Conservation (phyloP, 1,140 invertebrate species). For the Camponotus vicinus region DNA sequence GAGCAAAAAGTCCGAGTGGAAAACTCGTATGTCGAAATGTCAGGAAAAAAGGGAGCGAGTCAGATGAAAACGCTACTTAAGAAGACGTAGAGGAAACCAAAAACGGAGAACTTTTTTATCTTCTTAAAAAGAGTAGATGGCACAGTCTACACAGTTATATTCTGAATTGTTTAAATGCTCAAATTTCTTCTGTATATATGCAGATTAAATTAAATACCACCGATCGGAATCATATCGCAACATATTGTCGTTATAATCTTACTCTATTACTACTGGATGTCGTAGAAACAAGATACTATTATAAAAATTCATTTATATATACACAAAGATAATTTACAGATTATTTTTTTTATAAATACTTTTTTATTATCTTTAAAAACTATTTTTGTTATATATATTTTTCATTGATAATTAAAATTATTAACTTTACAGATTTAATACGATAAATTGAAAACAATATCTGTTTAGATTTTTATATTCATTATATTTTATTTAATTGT, state of each 20-base stretch:
- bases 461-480: not conserved
- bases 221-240: not conserved
- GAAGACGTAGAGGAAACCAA: not conserved
- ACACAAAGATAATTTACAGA: not conserved
- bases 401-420: not conserved
- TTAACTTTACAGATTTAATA: not conserved
- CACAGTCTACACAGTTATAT: constrained; percentile 8
- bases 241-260: constrained; percentile 11
- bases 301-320: not conserved
- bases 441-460: not conserved
- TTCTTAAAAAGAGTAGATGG: constrained; percentile 1
- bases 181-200: not conserved
- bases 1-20: constrained; percentile 24
- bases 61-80: constrained; percentile 20
- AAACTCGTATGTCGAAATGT: constrained; percentile 7
- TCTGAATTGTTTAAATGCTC: constrained; percentile 28
- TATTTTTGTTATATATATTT: not conserved
- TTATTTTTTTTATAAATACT: not conserved
- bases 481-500: not conserved
- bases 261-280: not conserved
- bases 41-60: not conserved
- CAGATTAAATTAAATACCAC: not conserved
- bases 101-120: constrained; percentile 5
- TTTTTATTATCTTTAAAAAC: not conserved
- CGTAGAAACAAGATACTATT: not conserved